phyloP scores from a whole-genome alignment of 2,888 invertebrate genomes.

The Mayetiola destructor region DNA sequence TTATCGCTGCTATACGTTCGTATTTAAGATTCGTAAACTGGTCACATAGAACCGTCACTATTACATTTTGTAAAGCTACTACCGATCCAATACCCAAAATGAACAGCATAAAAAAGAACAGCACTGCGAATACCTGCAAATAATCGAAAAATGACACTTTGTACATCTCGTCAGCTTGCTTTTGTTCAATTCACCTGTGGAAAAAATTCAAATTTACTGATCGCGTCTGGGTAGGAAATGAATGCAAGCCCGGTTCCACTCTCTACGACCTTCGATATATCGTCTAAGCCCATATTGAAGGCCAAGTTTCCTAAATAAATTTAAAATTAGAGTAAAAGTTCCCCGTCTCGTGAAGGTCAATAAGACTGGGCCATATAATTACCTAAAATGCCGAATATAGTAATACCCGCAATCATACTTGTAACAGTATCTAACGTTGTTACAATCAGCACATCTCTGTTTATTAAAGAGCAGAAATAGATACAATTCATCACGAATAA shows the following conservation, averaged over 20 bases:
- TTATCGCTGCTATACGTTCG: conserved; percentile 43
- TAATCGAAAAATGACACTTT: neutral
- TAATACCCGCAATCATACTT: conserved; percentile 62
- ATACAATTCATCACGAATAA: too few species aligned
- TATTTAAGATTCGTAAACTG: conserved; percentile 45
- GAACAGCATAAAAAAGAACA: conserved; percentile 71
- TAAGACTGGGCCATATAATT: too few species aligned
- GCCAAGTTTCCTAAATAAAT: too few species aligned
- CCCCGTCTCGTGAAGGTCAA: too few species aligned
- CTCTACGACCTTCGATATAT: conserved; percentile 49
- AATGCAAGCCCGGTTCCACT: conserved; percentile 69
- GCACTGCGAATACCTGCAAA: conserved; percentile 55
- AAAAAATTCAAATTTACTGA: conserved; percentile 53
- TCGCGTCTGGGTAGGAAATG: conserved; percentile 71
- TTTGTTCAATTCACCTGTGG: conserved; percentile 54
- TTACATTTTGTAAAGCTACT: conserved; percentile 52
- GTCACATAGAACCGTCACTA: conserved; percentile 54
- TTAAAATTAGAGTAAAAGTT: too few species aligned
- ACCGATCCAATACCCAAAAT: conserved; percentile 63
- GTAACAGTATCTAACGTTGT: conserved; percentile 69
- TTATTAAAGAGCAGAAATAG: neutral
- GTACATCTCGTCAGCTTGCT: too few species aligned
- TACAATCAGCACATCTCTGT: conserved; percentile 64
- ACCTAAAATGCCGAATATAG: conserved; percentile 69
- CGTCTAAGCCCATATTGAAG: conserved; percentile 40